These are phyloP conservation scores for roundworm (Caenorhabditis elegans) DNA, from an alignment of 1,140 invertebrate genomes.

Conservation along the genomic window WBcel235 BX284605.5:13797501-13798000, in stretches of 20 bases:
- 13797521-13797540: constrained; percentile 60
- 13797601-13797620: constrained; percentile 39
- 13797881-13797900: constrained; percentile 62
- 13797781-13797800: constrained; percentile 9
- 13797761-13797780: constrained; percentile 30
- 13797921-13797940: too few species aligned
- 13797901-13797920: constrained; percentile 54
- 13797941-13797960: too few species aligned
- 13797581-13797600: constrained; percentile 36
- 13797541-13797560: constrained; percentile 58
- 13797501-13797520: constrained; percentile 65
- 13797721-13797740: constrained; percentile 44
- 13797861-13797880: constrained; percentile 62
- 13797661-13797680: background rate
- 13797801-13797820: background rate
- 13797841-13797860: constrained; percentile 30
- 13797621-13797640: background rate
- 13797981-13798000: too few species aligned
- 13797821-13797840: background rate
- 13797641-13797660: background rate
- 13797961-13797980: too few species aligned
- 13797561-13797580: constrained; percentile 55
- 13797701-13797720: background rate
- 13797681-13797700: background rate
- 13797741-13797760: constrained; percentile 44